Base-by-base conservation (phyloP, 2,888 invertebrate species). In the Oscheius sp. region DNA sequence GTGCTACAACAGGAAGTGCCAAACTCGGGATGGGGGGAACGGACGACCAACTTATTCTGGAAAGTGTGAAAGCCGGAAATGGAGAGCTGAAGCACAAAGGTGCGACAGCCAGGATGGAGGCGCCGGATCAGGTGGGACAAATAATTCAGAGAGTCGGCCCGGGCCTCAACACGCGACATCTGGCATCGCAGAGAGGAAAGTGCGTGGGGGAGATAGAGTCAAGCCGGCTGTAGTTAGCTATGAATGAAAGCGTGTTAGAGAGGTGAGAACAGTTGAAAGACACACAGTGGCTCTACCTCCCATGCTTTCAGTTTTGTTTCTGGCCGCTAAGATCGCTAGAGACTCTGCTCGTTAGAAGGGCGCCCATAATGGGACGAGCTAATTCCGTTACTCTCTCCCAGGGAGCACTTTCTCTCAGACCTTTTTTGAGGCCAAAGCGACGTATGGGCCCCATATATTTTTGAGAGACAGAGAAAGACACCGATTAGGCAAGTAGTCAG, bases 341-440 rank as follows among this genome's bases (percentile, higher is more conserved):
- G 50, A n/a, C 29, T 35, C 47, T 29, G 42, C 65, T 53, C 55
- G 55, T 68, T 68, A 68, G 68, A 55, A 68, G 68, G 68, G 55
- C 68, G 68, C 68, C 68, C 55, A 68, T 68, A 68, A 68, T 68
- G 68, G 68, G 68, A 68, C 68, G 53, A 55, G 68, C 68, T 68
- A 68, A 68, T 68, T 68, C 68, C 68, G 68, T 68, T 68, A 68
- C 55, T 68, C 42, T 42, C 42, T 37, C 13, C 33, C 37, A 9
- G 21, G 32, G 33, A 53, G 68, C 55, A 68, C 33, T 48, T 13
- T 48, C 50, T 33, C 48, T 33, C 65, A 50, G 65, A 48, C 65
- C n/a, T 65, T 65, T 65, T 65, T 60, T 29, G 13, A 53, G 53
- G 50, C 13, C 9, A 29, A 53, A 13, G 10, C 3, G 29, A 21